Percentiles rank a stretch among this genome's conserved stretches.
phyloP scores from a whole-genome alignment of 2,888 invertebrate species.

The Galeopsomyia nigrocyanea region DNA sequence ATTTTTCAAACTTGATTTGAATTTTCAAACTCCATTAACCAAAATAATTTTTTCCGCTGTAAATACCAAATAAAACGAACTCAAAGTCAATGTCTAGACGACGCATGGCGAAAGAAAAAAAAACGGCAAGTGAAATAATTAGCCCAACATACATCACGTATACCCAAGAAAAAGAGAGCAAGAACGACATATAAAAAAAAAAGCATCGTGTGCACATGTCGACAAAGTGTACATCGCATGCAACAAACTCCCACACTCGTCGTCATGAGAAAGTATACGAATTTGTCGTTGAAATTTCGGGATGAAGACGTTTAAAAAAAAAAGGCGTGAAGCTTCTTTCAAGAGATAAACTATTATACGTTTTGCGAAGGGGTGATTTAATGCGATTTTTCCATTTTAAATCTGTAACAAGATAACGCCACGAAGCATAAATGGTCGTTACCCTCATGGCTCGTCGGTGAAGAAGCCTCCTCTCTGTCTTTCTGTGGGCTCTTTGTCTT shows the following conservation, averaged over 20 bases:
- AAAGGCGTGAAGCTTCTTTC: neutral
- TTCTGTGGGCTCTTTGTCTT: constrained; percentile 32
- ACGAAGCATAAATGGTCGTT: constrained; percentile 29
- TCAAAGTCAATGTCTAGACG: too few species aligned
- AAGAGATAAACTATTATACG: constrained; percentile 22
- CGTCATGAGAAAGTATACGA: constrained; percentile 33
- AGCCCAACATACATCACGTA: too few species aligned
- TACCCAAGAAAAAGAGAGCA: neutral
- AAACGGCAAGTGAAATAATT: too few species aligned
- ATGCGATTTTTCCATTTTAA: constrained; percentile 34
- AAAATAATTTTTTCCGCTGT: too few species aligned
- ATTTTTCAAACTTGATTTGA: too few species aligned
- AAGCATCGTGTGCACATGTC: neutral
- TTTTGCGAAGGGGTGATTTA: constrained; percentile 28
- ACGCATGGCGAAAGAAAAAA: too few species aligned
- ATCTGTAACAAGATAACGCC: constrained; percentile 35
- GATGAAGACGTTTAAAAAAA: neutral
- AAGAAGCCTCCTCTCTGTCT: constrained; percentile 1
- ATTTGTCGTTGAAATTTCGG: constrained; percentile 6
- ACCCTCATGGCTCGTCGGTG: constrained; percentile 12
- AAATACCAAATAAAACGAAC: too few species aligned
- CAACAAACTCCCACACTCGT: neutral
- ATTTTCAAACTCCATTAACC: neutral
- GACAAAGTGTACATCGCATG: neutral
- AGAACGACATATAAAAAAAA: neutral